Evolutionary conservation across 1,140 invertebrate species (phyloP), one percentile per base, ranked within the genome.

Genomic region (Pomacea maculata): DNA sequence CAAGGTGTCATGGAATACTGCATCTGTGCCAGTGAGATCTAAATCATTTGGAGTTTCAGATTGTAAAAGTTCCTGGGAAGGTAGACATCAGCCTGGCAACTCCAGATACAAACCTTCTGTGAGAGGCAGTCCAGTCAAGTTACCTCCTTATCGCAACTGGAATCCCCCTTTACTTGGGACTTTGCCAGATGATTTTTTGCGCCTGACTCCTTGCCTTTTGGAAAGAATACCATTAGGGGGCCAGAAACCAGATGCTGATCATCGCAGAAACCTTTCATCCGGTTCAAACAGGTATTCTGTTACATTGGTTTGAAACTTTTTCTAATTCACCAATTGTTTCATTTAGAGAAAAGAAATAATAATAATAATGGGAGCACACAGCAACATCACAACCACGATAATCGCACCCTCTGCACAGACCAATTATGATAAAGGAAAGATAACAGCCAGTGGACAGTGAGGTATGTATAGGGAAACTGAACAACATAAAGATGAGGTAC

Each of bases 121-220:
- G 14, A 76, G 80, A 21, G 71, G 79, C 15, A 79, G 75, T n/a
- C 79, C 79, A 17, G 55, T 61, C 10, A 83, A 83, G 54, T 55
- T 80, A 14, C 72, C 78, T 19, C 78, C 78, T 9, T 74, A 80
- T 68, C 54, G 63, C 57, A 88, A 88, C 75, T 97, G 96, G 96
- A 94, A 95, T 84, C 96, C 96, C 21, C 94, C 95, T 29, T 92
- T 97, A 87, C 87, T 97, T 29, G 95, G 96, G 1, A 95, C 95
- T 14, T 89, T 97, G 77, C 96, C 96, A 6, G 93, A 95, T 61
- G 94, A 94, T 88, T 97, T 97, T 92, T 92, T 97, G 57, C 93
- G 95, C 67, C 75, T 90, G 67, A 78, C 65, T 73, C 75, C 84
- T 5, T 80, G 75, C 34, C 55, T 85, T 34, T 78, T 85, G 21